A percentile compares a stretch with the other conserved stretches of the same genome.
Evolutionary conservation across 2,888 invertebrate genomes (phyloP).

Genomic region (Oconnorella tubifera): DNA sequence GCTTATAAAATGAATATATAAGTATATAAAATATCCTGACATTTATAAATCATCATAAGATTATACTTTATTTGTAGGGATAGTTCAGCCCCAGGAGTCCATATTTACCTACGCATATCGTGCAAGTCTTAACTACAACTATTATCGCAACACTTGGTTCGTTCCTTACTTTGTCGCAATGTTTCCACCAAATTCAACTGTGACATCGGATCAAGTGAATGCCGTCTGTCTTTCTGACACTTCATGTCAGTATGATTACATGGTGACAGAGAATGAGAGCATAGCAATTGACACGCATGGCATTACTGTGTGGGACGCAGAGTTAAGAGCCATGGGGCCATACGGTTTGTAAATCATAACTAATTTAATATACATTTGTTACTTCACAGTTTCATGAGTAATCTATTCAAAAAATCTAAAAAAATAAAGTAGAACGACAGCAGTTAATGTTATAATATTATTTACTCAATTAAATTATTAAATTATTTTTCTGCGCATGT

Average conservation of each 20-base stretch:
- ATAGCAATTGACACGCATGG: not conserved
- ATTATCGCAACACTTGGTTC: constrained; percentile 3
- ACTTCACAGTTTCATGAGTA: too few species aligned
- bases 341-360: not conserved
- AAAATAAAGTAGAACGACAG: too few species aligned
- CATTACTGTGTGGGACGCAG: constrained; percentile 4
- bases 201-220: not conserved
- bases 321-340: not conserved
- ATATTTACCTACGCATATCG: constrained; percentile 3
- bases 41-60: too few species aligned
- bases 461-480: too few species aligned
- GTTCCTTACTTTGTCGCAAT: not conserved
- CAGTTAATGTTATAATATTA: too few species aligned
- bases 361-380: too few species aligned
- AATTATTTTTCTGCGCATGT: too few species aligned
- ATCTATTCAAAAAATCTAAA: too few species aligned
- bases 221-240: not conserved
- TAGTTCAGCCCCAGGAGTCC: constrained; percentile 3
- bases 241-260: constrained; percentile 10
- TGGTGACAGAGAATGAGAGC: not conserved
- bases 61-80: too few species aligned
- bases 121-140: constrained; percentile 5
- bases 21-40: too few species aligned
- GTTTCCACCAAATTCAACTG: not conserved
- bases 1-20: too few species aligned